These are phyloP conservation scores for Acronicta aceris DNA, from an alignment of 2,888 invertebrate genomes.

Conservation along the genomic window DNA sequence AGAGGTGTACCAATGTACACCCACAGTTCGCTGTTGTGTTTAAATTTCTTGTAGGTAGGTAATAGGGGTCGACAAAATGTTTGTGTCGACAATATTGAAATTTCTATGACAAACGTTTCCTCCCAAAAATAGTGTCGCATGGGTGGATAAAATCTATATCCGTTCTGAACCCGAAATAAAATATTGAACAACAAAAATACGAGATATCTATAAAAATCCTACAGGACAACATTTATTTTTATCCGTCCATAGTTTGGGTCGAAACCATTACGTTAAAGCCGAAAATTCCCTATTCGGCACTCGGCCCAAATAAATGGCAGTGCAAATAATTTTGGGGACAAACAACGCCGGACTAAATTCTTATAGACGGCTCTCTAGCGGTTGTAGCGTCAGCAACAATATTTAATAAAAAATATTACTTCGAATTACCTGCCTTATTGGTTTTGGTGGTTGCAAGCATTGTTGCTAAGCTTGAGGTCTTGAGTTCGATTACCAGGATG, in stretches of 20 bases:
- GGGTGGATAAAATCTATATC: constrained; percentile 23
- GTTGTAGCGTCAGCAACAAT: constrained; percentile 33
- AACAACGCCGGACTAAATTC: constrained; percentile 53
- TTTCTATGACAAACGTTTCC: neutral
- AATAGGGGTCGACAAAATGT: too few species aligned
- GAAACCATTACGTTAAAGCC: constrained; percentile 55
- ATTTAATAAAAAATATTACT: neutral
- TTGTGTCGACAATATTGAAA: neutral
- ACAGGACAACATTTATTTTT: constrained; percentile 49
- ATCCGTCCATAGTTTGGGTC: constrained; percentile 46
- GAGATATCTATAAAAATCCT: constrained; percentile 28
- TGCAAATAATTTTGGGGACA: constrained; percentile 59
- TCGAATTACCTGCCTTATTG: too few species aligned
- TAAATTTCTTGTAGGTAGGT: too few species aligned
- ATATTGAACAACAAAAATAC: constrained; percentile 38
- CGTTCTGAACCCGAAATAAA: constrained; percentile 21
- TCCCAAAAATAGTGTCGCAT: neutral
- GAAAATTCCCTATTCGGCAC: constrained; percentile 57
- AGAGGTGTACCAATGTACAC: too few species aligned
- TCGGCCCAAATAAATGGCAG: constrained; percentile 51
- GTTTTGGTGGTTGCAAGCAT: too few species aligned
- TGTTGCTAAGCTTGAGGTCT: too few species aligned
- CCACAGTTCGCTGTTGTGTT: too few species aligned
- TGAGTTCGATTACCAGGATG: too few species aligned
- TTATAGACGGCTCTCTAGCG: constrained; percentile 37